A percentile compares a stretch with the other conserved stretches of the same genome.
Evolutionary conservation across 2,113 vertebrate species (phyloP).

Genomic region (Anolis sagrei): DNA sequence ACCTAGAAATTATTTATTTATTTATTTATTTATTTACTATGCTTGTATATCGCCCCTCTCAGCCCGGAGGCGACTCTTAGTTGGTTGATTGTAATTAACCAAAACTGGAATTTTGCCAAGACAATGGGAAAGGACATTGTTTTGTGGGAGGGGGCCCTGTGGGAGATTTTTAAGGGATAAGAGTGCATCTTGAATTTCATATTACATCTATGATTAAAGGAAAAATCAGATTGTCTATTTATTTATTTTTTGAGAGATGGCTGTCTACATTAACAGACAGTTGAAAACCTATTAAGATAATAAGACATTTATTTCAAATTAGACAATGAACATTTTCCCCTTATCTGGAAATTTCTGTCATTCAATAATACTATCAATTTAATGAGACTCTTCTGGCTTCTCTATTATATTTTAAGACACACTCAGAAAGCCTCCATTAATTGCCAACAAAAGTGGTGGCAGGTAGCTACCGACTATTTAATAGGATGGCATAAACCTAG

Average conservation of each 20-base stretch:
- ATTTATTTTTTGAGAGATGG: background rate
- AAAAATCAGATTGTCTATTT: background rate
- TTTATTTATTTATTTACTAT: too few species aligned
- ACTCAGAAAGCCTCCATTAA: slow-evolving; percentile 22
- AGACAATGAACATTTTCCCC: slow-evolving; percentile 12
- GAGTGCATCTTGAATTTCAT: background rate
- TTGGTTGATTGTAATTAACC: slow-evolving; percentile 4
- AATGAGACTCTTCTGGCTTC: background rate
- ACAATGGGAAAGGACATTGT: background rate
- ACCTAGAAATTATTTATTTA: too few species aligned
- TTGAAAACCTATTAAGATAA: slow-evolving; percentile 7
- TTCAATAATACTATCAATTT: background rate
- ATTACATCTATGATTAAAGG: too few species aligned
- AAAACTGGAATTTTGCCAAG: slow-evolving; percentile 11
- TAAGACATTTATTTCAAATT: background rate
- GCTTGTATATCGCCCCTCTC: too few species aligned
- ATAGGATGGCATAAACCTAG: slow-evolving; percentile 20
- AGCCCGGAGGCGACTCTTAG: too few species aligned
- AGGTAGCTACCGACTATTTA: background rate
- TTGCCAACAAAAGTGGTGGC: background rate
- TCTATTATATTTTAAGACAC: background rate
- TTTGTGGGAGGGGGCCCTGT: background rate
- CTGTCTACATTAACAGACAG: background rate
- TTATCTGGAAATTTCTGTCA: slow-evolving; percentile 3
- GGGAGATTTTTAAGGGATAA: background rate